Base-by-base conservation (phyloP, 2,888 invertebrate species). In the Eudemis profundana region DNA sequence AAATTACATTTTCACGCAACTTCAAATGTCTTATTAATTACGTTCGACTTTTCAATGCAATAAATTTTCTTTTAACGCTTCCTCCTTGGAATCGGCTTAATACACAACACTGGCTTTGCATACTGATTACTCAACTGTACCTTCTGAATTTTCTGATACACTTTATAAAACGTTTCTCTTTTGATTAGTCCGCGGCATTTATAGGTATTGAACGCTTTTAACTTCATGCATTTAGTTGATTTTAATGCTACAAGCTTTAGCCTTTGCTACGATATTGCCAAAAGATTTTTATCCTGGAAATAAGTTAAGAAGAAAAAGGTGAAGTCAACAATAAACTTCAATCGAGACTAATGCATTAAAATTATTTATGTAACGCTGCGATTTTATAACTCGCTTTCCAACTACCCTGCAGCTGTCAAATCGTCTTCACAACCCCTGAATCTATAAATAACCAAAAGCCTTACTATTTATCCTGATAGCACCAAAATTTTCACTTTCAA, bases 1-100 rank as follows among this genome's bases (percentile, higher is more conserved):
- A 92, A 92, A 92, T 92, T 92, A 92, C 92, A 91, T 92, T 92
- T 92, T 92, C 92, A 92, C 91, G 91, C 91, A 90, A 92, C 92
- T 92, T 90, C 90, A 92, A 91, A 91, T 91, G 92, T 90, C 91
- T 92, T 91, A 92, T 92, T 92, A 92, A 92, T 92, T 92, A 89
- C 89, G 79, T 81, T 84, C 83, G 90, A 92, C 91, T 92, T 90
- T 90, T 90, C 90, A 89, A 90, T 92, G 91, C 89, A 78, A 92
- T 92, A 91, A 90, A 92, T 92, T 91, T 91, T 90, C 91, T 91
- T 91, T 90, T 89, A 90, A 84, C 87, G 87, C 82, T 84, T 84
- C 81, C 83, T 81, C 71, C 77, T 78, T 77, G 67, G 83, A 91
- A 90, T 90, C 87, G 84, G 88, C 90, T 90, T 90, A 89, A 82